Evolutionary conservation across 2,797 vertebrate species (phyloP).

Genomic region (Nasua narica): DNA sequence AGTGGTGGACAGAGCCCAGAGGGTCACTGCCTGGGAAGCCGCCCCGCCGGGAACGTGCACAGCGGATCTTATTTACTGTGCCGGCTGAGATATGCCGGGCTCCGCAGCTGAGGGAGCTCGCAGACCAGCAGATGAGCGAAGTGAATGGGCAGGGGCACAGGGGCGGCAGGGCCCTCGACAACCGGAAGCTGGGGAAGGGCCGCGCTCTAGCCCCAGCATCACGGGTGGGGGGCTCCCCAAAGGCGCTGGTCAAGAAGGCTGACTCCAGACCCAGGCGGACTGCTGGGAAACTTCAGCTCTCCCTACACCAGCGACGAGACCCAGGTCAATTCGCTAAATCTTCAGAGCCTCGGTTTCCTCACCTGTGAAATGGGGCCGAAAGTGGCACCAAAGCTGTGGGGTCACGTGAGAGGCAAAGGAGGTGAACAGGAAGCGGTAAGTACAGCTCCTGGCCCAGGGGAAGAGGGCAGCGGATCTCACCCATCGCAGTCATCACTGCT

Average conservation of each 20-base stretch:
- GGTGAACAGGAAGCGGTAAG: not conserved
- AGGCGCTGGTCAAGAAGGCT: not conserved
- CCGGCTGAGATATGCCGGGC: not conserved
- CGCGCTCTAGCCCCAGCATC: not conserved
- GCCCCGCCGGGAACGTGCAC: not conserved
- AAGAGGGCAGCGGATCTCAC: not conserved
- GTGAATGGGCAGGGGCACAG: not conserved
- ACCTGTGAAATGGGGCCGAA: not conserved
- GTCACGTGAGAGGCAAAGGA: not conserved
- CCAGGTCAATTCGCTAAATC: not conserved
- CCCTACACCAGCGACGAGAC: not conserved
- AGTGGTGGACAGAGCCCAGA: not conserved
- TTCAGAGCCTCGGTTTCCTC: not conserved
- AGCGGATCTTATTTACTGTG: not conserved
- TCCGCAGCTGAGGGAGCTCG: not conserved
- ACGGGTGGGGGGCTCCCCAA: not conserved
- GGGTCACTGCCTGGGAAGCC: not conserved
- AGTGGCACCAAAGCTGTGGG: not conserved
- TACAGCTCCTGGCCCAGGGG: not conserved
- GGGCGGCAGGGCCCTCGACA: no score
- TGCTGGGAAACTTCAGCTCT: not conserved
- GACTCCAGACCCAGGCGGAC: not conserved
- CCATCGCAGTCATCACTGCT: accelerated
- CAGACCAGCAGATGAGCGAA: not conserved
- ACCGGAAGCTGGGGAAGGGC: no score